Evolutionary conservation across 2,888 invertebrate genomes (phyloP).

Genomic region (Epinotia demarniana): DNA sequence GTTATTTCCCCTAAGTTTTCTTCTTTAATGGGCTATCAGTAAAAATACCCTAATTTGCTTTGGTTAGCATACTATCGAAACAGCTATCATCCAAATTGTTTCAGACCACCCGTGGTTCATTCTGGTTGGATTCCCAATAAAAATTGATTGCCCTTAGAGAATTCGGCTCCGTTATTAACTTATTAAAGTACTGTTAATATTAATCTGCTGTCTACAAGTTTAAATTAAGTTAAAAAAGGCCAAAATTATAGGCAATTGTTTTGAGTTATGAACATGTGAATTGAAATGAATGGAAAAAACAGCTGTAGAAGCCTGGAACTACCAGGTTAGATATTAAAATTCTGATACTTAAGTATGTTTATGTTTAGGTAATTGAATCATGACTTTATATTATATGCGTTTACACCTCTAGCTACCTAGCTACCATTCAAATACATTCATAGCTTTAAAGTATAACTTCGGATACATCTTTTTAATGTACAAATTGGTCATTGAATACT

Average conservation of each 20-base stretch:
- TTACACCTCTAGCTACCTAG: too few relatives aligned
- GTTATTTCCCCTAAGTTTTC: constrained; percentile 12
- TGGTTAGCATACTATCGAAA: constrained; percentile 39
- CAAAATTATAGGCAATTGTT: constrained; percentile 39
- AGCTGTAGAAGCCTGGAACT: background rate
- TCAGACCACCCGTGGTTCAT: constrained; percentile 70
- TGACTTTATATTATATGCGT: background rate
- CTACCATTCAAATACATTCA: too few relatives aligned
- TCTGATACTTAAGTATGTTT: background rate
- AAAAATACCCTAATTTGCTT: constrained; percentile 29
- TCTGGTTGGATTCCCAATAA: constrained; percentile 67
- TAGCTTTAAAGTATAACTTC: too few relatives aligned
- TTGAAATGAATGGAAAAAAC: constrained; percentile 35
- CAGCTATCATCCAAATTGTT: constrained; percentile 35
- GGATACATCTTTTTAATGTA: too few relatives aligned
- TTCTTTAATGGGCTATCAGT: constrained; percentile 9
- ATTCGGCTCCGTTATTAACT: constrained; percentile 65
- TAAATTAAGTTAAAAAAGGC: constrained; percentile 39
- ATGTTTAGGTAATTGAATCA: background rate
- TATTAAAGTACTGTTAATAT: constrained; percentile 69
- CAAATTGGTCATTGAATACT: too few relatives aligned
- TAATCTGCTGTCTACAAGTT: constrained; percentile 53
- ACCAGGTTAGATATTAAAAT: background rate
- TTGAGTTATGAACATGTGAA: constrained; percentile 35
- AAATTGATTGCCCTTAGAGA: constrained; percentile 71